A percentile compares a stretch with the other conserved stretches of the same genome.
Conservation (phyloP, 2,113 vertebrate species). For the Poecile atricapillus region DNA sequence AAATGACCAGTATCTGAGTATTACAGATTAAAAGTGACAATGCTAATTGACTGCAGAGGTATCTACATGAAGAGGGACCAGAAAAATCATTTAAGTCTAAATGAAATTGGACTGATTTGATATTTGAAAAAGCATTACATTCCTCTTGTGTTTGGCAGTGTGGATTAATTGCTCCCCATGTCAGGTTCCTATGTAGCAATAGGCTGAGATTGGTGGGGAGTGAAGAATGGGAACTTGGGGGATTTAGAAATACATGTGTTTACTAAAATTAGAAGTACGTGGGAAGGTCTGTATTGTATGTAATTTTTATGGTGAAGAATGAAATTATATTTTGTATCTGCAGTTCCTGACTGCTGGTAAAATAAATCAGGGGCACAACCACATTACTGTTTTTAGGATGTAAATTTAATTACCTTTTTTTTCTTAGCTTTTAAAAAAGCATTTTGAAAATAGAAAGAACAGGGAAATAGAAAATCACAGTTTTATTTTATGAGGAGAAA, state of each 20-base stretch:
- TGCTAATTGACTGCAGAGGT: conserved; percentile 94
- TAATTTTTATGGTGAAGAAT: not conserved
- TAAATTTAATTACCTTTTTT: not conserved
- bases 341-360: not conserved
- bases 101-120: conserved; percentile 94
- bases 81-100: conserved; percentile 93
- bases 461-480: not conserved
- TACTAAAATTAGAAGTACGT: not conserved
- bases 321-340: not conserved
- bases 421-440: not conserved
- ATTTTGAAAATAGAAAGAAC: not conserved
- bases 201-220: not conserved
- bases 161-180: conserved; percentile 71
- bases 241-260: not conserved
- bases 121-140: conserved; percentile 77
- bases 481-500: not conserved
- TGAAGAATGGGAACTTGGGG: not conserved
- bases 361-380: not conserved
- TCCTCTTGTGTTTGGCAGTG: conserved; percentile 66
- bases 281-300: not conserved
- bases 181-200: conserved; percentile 35
- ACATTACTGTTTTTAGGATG: not conserved
- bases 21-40: conserved; percentile 93
- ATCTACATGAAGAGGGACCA: conserved; percentile 85
- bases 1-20: conserved; percentile 89